phyloP scores from a whole-genome alignment of 1,140 invertebrate genomes.

The Trinorchestia longiramus region DNA sequence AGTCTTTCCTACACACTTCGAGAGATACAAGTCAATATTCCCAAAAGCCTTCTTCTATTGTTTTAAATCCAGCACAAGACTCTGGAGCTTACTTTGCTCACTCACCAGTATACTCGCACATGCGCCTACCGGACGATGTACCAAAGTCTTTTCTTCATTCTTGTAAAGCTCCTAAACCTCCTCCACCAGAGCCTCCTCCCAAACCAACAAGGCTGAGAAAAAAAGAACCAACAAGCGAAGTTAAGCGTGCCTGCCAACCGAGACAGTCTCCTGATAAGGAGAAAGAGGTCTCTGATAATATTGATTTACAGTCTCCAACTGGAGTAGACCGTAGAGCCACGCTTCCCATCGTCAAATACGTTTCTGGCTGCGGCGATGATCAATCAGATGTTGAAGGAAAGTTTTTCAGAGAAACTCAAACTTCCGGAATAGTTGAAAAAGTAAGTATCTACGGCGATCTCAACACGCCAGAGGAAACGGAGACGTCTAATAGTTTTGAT shows the following conservation, averaged over 20 bases:
- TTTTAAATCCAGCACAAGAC: neutral
- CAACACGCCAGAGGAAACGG: neutral
- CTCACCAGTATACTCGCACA: neutral
- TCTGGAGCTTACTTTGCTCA: neutral
- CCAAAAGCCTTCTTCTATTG: neutral
- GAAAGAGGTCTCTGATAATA: constrained; percentile 14
- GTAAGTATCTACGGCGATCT: neutral
- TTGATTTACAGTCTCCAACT: neutral
- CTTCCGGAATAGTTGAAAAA: neutral
- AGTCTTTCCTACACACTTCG: neutral
- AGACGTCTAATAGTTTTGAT: neutral
- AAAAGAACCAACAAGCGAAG: neutral
- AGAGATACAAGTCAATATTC: neutral
- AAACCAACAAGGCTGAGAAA: neutral
- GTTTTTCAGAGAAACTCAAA: neutral
- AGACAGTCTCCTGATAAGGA: neutral
- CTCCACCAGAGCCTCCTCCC: constrained; percentile 42
- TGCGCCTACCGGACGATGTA: neutral
- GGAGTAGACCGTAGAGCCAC: neutral
- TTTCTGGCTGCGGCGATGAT: neutral
- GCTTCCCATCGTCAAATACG: neutral
- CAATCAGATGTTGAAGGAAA: neutral
- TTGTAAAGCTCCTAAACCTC: constrained; percentile 4
- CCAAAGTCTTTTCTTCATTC: constrained; percentile 37
- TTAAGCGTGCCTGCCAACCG: neutral